Base-by-base conservation (phyloP, 2,113 vertebrate species). In the Grammomys surdaster region DNA sequence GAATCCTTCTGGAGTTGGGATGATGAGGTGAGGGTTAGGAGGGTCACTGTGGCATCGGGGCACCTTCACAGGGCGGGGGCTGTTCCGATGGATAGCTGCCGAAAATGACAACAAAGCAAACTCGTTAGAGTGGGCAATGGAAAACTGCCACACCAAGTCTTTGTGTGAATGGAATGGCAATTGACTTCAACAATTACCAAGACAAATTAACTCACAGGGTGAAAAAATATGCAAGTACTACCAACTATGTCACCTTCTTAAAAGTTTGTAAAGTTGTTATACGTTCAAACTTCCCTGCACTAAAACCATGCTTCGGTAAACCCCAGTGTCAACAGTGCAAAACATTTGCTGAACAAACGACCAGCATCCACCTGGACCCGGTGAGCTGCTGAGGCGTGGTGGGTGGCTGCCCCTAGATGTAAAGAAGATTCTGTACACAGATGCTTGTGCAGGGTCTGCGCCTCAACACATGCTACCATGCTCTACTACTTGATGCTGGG, bases 1-100 rank as follows among this genome's bases (percentile, higher is more conserved):
- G 99, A 99, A 99, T 58, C 99, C 99, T 91, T 99, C 99, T 69
- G 99, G 98, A 0, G 99, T 99, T 10, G 99, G 99, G 96, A 99
- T 99, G 93, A 99, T 99, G 65, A 99, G 98, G 93, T 99, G 99
- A 28, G 99, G 99, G 97, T 99, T 99, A 48, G 99, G 99, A 93
- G 99, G 99, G 97, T 99, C 99, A 43, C 99, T 99, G 60, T 99
- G 99, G 97, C 99, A 99, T 40, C 99, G 99, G 56, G 99, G 99
- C 24, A 99, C 99, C 98, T 99, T 99, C 78, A 99, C 98, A 51
- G 99, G 99, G 80, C 99, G 99, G 93, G 99, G 99, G 96, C 99
- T 99, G 98, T 99, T 99, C 95, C 99, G 99, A 96, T 99, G 99
- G 93, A 99, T 98, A 95, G 98, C 99, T 99, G 98, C 76, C 97